Evolutionary conservation across 2,888 invertebrate genomes (phyloP), one percentile per base, ranked within the genome.

Genomic region (Tenthredo distinguenda): DNA sequence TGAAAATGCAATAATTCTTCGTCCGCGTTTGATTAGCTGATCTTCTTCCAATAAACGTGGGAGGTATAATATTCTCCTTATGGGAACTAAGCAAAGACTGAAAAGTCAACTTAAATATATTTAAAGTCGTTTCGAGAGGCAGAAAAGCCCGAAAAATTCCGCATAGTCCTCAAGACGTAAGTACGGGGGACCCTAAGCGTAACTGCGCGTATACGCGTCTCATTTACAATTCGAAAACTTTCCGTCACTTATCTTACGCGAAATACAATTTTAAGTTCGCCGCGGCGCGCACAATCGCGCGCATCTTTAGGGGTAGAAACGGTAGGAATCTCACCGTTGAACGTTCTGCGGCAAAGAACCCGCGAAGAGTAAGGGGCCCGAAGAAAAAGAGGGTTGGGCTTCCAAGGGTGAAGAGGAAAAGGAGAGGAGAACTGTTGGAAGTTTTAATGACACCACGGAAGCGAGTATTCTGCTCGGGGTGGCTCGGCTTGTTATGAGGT

Each of bases 201-300:
- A 40, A 81, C 81, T 47, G 77, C 50, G 77, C 77, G 77, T 77
- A 77, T 77, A 77, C 81, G 81, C 81, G 81, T 58, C 81, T 81
- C 81, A 81, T 81, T 81, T 81, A 81, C 81, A 81, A 81, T 81
- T 81, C 81, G 81, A 81, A 81, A 81, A 81, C 81, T 81, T 81
- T 58, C 81, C 58, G 81, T 81, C 81, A 81, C 81, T 81, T 81
- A 81, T 81, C 81, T 81, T 81, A 62, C 62, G 21, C 81, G 81
- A 62, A 81, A 81, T 81, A 81, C 81, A 81, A 81, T 81, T 81
- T 81, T 62, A 81, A 81, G 81, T 81, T 81, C 62, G 26, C 81
- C 58, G 62, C 62, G 40, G 18, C 2, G 77, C 40, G 77, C 40
- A 77, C 47, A 77, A 77, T 77, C 77, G 77, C 50, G 77, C 77